A percentile compares a stretch with the other conserved stretches of the same genome.
Evolutionary conservation across 1,140 invertebrate species (phyloP).

Genomic region (Drosophila pachea): DNA sequence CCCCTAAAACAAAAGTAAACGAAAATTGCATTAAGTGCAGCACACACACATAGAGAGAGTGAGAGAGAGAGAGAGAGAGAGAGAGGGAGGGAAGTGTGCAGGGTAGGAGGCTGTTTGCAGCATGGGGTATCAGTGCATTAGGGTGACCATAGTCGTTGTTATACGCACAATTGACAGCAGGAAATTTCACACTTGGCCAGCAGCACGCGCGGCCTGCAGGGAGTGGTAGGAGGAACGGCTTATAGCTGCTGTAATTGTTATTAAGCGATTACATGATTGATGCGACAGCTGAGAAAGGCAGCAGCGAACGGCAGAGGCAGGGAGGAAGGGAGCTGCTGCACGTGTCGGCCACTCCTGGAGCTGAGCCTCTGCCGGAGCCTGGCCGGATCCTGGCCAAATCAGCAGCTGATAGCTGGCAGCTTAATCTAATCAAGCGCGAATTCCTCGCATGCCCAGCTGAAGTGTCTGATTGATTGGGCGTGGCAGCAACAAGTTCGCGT

Average conservation of each 20-base stretch:
- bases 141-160: slow-evolving; percentile 43
- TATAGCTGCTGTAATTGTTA: slow-evolving; percentile 44
- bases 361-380: too few species aligned
- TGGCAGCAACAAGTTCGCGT: slow-evolving; percentile 22
- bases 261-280: slow-evolving; percentile 64
- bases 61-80: too few species aligned
- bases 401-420: slow-evolving; percentile 23
- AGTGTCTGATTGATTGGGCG: slow-evolving; percentile 17
- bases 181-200: slow-evolving; percentile 61
- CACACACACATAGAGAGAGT: slow-evolving; percentile 4
- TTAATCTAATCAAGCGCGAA: slow-evolving; percentile 39
- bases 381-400: too few species aligned
- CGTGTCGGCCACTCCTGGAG: too few species aligned
- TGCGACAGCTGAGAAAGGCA: slow-evolving; percentile 36
- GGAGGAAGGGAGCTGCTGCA: neutral
- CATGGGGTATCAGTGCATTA: slow-evolving; percentile 27
- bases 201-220: slow-evolving; percentile 34
- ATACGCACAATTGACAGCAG: slow-evolving; percentile 60
- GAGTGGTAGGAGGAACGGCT: neutral
- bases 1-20: slow-evolving; percentile 60
- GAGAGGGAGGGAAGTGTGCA: too few species aligned
- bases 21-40: slow-evolving; percentile 69
- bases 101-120: slow-evolving; percentile 16
- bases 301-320: neutral
- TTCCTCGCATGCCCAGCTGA: slow-evolving; percentile 33